phyloP scores from a whole-genome alignment of 2,888 invertebrate species.

The Acronicta alni region DNA sequence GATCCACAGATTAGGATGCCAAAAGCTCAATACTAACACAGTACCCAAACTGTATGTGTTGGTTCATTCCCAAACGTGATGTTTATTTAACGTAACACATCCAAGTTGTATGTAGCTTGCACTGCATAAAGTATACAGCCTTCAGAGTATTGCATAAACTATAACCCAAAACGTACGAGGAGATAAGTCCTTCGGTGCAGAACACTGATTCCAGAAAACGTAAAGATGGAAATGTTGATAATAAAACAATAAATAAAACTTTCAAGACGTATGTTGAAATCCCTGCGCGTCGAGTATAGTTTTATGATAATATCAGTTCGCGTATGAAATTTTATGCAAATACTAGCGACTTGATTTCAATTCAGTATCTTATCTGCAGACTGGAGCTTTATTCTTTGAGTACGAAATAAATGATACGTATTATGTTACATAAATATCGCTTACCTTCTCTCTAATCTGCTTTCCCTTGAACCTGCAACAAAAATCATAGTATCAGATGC shows the following conservation, averaged over 20 bases:
- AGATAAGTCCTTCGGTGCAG: slow-evolving; percentile 17
- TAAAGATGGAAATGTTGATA: slow-evolving; percentile 16
- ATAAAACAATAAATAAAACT: slow-evolving; percentile 41
- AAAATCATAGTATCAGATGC: no score
- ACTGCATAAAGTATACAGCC: slow-evolving; percentile 23
- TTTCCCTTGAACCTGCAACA: no score
- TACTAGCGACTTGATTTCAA: slow-evolving; percentile 35
- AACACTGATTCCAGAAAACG: slow-evolving; percentile 28
- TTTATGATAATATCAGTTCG: slow-evolving; percentile 29
- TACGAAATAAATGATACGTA: slow-evolving; percentile 15
- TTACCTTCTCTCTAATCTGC: no score
- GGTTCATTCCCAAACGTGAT: slow-evolving; percentile 34
- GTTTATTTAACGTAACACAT: slow-evolving; percentile 40
- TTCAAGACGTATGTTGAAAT: slow-evolving; percentile 24
- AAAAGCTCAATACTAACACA: slow-evolving; percentile 1
- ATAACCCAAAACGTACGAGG: slow-evolving; percentile 25
- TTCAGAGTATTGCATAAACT: slow-evolving; percentile 48
- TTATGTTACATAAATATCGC: not conserved
- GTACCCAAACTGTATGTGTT: slow-evolving; percentile 6
- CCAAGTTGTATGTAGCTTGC: slow-evolving; percentile 20
- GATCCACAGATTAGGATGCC: not conserved
- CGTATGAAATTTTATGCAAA: slow-evolving; percentile 51
- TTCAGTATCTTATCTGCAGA: slow-evolving; percentile 23
- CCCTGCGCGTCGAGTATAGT: slow-evolving; percentile 23
- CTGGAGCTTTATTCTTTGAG: slow-evolving; percentile 6